A percentile compares a stretch with the other conserved stretches of the same genome.
phyloP scores from a whole-genome alignment of 2,797 vertebrate species.

The Knipowitschia caucasica region DNA sequence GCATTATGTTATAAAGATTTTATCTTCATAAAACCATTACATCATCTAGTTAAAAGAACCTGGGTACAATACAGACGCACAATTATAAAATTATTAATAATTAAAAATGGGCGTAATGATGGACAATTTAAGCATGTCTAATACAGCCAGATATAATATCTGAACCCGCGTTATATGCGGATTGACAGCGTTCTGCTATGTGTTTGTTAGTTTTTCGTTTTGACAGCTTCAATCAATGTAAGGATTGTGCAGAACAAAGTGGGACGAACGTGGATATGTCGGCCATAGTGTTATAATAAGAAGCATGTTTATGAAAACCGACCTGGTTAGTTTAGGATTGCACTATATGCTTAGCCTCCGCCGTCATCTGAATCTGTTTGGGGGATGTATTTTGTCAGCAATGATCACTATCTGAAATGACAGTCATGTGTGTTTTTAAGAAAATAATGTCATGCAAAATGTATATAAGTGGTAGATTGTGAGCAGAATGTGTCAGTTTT shows the following conservation, averaged over 20 bases:
- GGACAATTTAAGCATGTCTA: not conserved
- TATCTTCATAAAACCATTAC: constrained; percentile 50
- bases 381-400: not conserved
- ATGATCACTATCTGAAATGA: not conserved
- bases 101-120: no score
- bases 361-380: constrained; percentile 30
- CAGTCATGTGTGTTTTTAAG: constrained; percentile 12
- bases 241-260: constrained; percentile 6
- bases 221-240: constrained; percentile 10
- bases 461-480: constrained; percentile 17
- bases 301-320: constrained; percentile 40
- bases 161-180: constrained; percentile 26
- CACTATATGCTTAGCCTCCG: constrained; percentile 24
- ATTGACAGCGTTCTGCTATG: constrained; percentile 22
- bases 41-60: constrained; percentile 49
- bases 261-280: constrained; percentile 25
- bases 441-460: constrained; percentile 36
- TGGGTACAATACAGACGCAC: not conserved
- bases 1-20: constrained; percentile 26
- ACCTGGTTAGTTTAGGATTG: constrained; percentile 46
- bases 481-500: constrained; percentile 49
- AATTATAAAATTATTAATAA: constrained; percentile 3
- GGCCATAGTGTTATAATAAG: constrained; percentile 32
- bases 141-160: not conserved
- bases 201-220: constrained; percentile 27